Evolutionary conservation across 2,113 vertebrate species (phyloP).

Genomic region (Atrichornis clamosus): DNA sequence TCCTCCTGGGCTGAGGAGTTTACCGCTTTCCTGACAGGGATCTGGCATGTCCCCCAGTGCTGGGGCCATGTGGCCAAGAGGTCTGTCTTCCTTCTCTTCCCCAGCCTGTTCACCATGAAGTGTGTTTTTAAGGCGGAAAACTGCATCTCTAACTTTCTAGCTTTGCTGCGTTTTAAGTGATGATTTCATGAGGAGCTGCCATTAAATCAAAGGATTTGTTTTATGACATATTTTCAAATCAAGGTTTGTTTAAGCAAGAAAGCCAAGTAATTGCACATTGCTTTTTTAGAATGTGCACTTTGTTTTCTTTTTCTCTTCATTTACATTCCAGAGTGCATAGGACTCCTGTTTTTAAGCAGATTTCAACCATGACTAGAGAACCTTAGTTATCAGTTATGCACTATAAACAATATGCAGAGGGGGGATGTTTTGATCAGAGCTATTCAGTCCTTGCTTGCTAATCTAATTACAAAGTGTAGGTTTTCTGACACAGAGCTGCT

Average conservation of each 20-base stretch:
- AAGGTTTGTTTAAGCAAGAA: not conserved
- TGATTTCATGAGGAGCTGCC: not conserved
- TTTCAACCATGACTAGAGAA: slow-evolving; percentile 49
- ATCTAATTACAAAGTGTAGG: slow-evolving; percentile 81
- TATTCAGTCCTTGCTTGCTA: slow-evolving; percentile 63
- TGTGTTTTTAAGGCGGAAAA: not conserved
- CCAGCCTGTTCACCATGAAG: not conserved
- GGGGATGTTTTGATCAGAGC: not conserved
- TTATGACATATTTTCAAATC: not conserved
- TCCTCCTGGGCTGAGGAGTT: not conserved
- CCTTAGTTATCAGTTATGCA: slow-evolving; percentile 34
- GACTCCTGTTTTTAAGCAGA: slow-evolving; percentile 16
- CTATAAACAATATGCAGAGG: not conserved
- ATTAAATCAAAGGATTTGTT: not conserved
- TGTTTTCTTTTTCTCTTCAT: slow-evolving; percentile 45
- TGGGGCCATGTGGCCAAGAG: not conserved
- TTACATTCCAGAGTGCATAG: slow-evolving; percentile 18
- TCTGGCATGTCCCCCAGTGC: not conserved
- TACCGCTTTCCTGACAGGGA: not conserved
- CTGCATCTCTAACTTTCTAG: not conserved
- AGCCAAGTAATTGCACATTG: not conserved
- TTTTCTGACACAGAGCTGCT: slow-evolving; percentile 68
- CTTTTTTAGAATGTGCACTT: slow-evolving; percentile 18
- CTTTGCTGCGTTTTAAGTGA: not conserved
- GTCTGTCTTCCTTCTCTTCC: not conserved